Evolutionary conservation across 2,888 invertebrate species (phyloP).

Genomic region (Corbicula japonica): DNA sequence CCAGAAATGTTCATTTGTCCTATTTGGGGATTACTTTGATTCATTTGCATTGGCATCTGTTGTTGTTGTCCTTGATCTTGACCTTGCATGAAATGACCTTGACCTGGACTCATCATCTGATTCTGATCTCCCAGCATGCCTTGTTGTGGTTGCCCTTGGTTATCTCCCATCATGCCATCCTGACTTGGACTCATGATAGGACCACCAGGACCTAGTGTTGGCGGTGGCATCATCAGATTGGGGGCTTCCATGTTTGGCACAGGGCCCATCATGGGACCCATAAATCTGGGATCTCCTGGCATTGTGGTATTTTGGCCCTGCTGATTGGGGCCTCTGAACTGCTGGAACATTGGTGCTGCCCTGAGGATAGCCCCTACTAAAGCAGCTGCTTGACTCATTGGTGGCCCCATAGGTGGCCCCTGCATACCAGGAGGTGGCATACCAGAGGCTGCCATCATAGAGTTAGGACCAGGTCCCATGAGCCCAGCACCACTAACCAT

Average conservation of each 20-base stretch:
- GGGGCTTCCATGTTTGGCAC: constrained; percentile 53
- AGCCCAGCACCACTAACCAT: constrained; percentile 51
- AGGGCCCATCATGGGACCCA: constrained; percentile 48
- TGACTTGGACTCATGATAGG: constrained; percentile 54
- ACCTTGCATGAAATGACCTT: constrained; percentile 2
- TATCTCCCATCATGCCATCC: constrained; percentile 26
- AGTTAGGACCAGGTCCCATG: constrained; percentile 56
- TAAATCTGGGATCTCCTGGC: constrained; percentile 36
- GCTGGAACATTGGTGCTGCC: constrained; percentile 68
- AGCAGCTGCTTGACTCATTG: constrained; percentile 69
- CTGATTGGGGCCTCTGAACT: constrained; percentile 49
- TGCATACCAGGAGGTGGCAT: constrained; percentile 52
- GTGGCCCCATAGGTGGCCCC: constrained; percentile 59
- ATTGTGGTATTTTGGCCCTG: constrained; percentile 41
- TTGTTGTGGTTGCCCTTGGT: constrained; percentile 5
- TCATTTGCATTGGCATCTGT: neutral
- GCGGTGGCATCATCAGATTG: constrained; percentile 43
- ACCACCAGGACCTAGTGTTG: constrained; percentile 32
- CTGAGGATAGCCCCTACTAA: constrained; percentile 71
- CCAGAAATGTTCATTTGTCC: constrained; percentile 14
- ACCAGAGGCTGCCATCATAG: constrained; percentile 35
- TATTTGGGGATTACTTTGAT: constrained; percentile 4
- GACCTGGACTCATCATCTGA: constrained; percentile 16
- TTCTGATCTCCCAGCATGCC: constrained; percentile 21
- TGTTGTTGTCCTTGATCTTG: constrained; percentile 22